Evolutionary conservation across 1,140 invertebrate species (phyloP).

Genomic region (Ostrea edulis): DNA sequence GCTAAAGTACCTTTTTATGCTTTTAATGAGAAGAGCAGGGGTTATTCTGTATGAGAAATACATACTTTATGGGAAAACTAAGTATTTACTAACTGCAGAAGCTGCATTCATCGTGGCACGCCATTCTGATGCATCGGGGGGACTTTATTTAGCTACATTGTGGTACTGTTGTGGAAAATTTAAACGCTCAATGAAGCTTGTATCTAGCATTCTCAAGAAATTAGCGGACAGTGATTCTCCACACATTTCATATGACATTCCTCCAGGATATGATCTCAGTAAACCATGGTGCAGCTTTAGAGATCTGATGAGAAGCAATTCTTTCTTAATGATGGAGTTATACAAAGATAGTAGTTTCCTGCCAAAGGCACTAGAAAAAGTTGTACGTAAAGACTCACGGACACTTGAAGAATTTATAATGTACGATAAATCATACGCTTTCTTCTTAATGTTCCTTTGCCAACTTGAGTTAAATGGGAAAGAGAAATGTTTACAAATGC

Average conservation of each 20-base stretch:
- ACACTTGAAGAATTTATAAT: neutral
- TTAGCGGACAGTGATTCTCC: neutral
- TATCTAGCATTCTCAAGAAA: neutral
- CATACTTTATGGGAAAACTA: neutral
- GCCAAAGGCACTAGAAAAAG: neutral
- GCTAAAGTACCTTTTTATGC: neutral
- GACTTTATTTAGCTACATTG: neutral
- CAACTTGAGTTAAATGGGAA: neutral
- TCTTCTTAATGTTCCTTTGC: neutral
- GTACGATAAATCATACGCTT: neutral
- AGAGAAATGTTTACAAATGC: neutral
- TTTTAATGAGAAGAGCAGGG: neutral
- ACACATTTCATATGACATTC: neutral
- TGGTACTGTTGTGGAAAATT: neutral
- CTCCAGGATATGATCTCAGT: neutral
- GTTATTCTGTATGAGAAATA: neutral
- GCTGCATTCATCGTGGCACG: neutral
- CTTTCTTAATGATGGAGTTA: neutral
- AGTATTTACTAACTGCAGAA: neutral
- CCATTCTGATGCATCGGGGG: neutral
- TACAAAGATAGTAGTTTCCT: neutral
- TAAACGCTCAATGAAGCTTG: neutral
- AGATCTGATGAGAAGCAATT: neutral
- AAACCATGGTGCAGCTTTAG: neutral
- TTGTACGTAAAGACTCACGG: neutral